phyloP scores from a whole-genome alignment of 2,888 invertebrate species.

The Lithophane ornitopus region DNA sequence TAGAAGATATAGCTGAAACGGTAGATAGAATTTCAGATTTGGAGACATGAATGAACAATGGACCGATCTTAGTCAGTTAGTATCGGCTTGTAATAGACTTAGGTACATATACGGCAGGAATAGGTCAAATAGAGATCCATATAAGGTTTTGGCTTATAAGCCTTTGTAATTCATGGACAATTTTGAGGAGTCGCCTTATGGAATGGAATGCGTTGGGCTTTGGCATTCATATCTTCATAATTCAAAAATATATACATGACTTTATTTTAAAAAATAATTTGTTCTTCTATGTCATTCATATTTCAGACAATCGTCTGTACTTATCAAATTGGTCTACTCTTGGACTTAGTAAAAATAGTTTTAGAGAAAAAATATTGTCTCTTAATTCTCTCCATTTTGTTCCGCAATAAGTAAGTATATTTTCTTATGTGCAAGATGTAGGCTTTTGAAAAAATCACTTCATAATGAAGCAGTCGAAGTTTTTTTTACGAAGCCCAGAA shows the following conservation, averaged over 20 bases:
- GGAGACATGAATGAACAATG: no score
- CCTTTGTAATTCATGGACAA: background rate
- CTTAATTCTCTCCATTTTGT: background rate
- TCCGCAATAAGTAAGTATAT: no score
- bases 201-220: background rate
- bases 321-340: background rate
- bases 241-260: background rate
- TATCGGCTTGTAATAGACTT: background rate
- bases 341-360: background rate
- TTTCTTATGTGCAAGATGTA: background rate
- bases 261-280: background rate
- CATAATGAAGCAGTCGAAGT: background rate
- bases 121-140: background rate
- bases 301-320: background rate
- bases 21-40: background rate
- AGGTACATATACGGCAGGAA: background rate
- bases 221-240: background rate
- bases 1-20: slow-evolving; percentile 19
- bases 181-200: background rate
- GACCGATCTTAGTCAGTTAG: background rate
- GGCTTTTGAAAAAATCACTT: background rate
- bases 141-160: background rate
- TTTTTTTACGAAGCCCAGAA: background rate
- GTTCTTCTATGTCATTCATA: background rate
- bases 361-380: background rate